Conservation (phyloP, 2,888 invertebrate species). For the Lasioglossum malachurum region DNA sequence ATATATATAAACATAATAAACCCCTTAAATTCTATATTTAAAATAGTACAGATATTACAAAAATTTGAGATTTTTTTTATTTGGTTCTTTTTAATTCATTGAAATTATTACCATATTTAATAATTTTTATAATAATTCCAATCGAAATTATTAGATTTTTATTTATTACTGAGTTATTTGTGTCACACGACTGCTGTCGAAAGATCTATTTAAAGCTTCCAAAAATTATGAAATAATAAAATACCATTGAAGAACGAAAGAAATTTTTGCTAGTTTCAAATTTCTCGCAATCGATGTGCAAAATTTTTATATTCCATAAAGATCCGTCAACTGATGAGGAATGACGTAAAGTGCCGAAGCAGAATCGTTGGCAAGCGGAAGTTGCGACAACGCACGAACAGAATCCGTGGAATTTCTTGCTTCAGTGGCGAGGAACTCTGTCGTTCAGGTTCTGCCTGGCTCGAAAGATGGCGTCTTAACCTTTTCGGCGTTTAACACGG, state of each 20-base stretch:
- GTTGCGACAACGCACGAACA: slow-evolving; percentile 62
- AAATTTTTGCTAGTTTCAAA: neutral
- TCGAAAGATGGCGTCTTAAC: slow-evolving; percentile 60
- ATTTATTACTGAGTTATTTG: neutral
- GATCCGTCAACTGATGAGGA: slow-evolving; percentile 20
- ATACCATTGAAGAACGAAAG: neutral
- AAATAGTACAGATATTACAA: neutral
- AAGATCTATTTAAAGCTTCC: neutral
- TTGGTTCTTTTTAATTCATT: neutral
- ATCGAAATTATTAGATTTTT: neutral
- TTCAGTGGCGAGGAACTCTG: slow-evolving; percentile 47
- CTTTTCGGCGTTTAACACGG: slow-evolving; percentile 67
- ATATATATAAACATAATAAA: no score
- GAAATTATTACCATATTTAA: no score
- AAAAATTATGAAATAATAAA: neutral
- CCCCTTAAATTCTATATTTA: neutral
- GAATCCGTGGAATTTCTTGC: slow-evolving; percentile 68
- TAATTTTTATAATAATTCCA: neutral
- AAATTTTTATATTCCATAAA: neutral
- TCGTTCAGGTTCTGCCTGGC: slow-evolving; percentile 39
- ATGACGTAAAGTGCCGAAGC: slow-evolving; percentile 51
- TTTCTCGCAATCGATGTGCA: neutral
- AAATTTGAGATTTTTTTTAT: neutral
- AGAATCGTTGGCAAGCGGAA: slow-evolving; percentile 27
- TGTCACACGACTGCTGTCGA: neutral